Base-by-base conservation (phyloP, 2,113 vertebrate species). In the Xiphias gladius region DNA sequence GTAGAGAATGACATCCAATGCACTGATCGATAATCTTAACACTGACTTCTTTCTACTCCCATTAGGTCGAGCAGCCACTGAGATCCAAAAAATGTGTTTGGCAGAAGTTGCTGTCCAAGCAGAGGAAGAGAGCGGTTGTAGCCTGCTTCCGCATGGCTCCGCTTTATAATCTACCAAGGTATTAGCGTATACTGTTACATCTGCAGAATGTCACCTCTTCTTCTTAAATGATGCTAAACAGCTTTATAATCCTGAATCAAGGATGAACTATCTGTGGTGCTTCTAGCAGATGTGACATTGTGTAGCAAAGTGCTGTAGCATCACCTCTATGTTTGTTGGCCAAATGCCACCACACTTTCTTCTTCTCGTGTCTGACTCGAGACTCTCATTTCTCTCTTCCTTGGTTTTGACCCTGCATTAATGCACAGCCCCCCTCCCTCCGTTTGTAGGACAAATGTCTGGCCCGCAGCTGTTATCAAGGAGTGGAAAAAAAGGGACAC, bases 61-160 rank as follows among this genome's bases (percentile, higher is more conserved):
- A 20, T 73, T 67, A 99, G 98, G 98, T 99, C 88, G 98, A 99
- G 85, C 98, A 99, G 88, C 98, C 98, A 13, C 88, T 99, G 86
- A 95, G 98, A 89, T 99, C 98, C 79, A 99, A 99, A 94, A 99
- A 99, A 88, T 98, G 97, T 17, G 98, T 99, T 0, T 99, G 98
- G 98, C 97, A 99, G 92, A 99, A 99, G 85, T 91, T 99, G 54
- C 90, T 99, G 28, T 99, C 98, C 87, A 99, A 99, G 75, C 98
- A 99, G 93, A 96, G 98, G 65, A 99, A 99, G 91, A 94, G 98
- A 89, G 98, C 98, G 0, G 98, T 99, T 28, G 98, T 99, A 58
- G 98, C 98, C 7, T 99, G 98, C 92, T 99, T 99, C 92, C 96
- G 98, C 70, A 99, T 99, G 98, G 98, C 98, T 57, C 98, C 98